Evolutionary conservation across 2,113 vertebrate genomes (phyloP).

Genomic region (Pogona vitticeps): DNA sequence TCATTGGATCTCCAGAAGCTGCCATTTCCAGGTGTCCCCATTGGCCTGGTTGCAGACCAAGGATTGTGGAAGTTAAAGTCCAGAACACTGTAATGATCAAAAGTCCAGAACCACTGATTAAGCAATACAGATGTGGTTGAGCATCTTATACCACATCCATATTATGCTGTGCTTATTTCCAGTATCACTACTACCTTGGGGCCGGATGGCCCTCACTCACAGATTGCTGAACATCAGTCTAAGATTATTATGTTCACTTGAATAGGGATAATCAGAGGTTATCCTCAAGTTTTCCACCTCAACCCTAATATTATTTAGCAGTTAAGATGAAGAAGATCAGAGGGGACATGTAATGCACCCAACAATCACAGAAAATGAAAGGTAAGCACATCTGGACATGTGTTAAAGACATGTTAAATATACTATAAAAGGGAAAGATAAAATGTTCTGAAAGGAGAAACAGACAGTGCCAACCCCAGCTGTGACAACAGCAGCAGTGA

Average conservation of each 20-base stretch:
- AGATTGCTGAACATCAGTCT: neutral
- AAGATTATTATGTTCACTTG: neutral
- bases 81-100: too few relatives aligned
- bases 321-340: constrained; percentile 58
- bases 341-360: constrained; percentile 37
- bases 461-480: constrained; percentile 55
- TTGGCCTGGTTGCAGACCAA: too few relatives aligned
- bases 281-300: neutral
- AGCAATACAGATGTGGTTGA: too few relatives aligned
- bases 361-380: constrained; percentile 34
- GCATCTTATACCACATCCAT: neutral
- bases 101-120: too few relatives aligned
- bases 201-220: neutral
- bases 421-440: constrained; percentile 2
- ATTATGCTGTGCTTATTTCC: neutral
- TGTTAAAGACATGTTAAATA: constrained; percentile 35
- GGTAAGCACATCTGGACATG: constrained; percentile 10
- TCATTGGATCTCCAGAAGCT: too few relatives aligned
- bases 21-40: too few relatives aligned
- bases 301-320: neutral
- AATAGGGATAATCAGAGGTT: neutral
- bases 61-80: too few relatives aligned
- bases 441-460: constrained; percentile 26
- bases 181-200: neutral
- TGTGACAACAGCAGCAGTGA: constrained; percentile 68